These are phyloP conservation scores for Scaptomyza hsui DNA, from an alignment of 1,140 invertebrate species.

Conservation along the genomic window DNA sequence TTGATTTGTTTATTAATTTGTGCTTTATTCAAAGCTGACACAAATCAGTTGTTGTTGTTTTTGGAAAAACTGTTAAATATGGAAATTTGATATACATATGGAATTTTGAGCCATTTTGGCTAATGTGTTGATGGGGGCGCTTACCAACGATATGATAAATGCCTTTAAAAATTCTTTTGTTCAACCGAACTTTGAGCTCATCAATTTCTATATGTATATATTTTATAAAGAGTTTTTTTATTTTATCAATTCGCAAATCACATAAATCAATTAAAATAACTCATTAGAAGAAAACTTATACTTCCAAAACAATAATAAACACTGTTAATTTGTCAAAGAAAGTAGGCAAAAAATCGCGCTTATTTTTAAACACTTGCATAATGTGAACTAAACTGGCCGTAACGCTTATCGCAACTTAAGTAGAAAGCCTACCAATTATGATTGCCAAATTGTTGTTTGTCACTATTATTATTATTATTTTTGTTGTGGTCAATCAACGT, in stretches of 20 bases:
- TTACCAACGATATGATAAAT: slow-evolving; percentile 36
- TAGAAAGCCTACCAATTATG: slow-evolving; percentile 22
- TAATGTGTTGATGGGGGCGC: slow-evolving; percentile 38
- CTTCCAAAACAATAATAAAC: no score
- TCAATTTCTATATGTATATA: slow-evolving; percentile 27
- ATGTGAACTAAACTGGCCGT: slow-evolving; percentile 23
- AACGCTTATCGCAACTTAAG: slow-evolving; percentile 21
- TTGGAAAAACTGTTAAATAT: slow-evolving; percentile 42
- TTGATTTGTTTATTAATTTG: slow-evolving; percentile 47
- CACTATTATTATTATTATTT: slow-evolving; percentile 14
- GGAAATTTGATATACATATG: slow-evolving; percentile 22
- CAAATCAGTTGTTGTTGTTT: slow-evolving; percentile 38
- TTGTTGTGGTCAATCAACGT: slow-evolving; percentile 48
- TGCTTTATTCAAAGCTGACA: slow-evolving; percentile 28
- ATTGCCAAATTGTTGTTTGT: slow-evolving; percentile 12
- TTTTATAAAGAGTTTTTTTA: no score
- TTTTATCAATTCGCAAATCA: slow-evolving; percentile 33
- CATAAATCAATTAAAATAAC: slow-evolving; percentile 24
- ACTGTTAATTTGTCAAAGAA: no score
- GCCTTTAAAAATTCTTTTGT: slow-evolving; percentile 15
- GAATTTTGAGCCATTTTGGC: slow-evolving; percentile 24
- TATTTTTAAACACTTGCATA: slow-evolving; percentile 56
- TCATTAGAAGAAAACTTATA: no score
- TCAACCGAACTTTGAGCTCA: slow-evolving; percentile 42
- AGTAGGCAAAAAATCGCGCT: no score